These are phyloP conservation scores for Oenanthe melanoleuca DNA, from an alignment of 2,113 vertebrate genomes.

Conservation along the genomic window DNA sequence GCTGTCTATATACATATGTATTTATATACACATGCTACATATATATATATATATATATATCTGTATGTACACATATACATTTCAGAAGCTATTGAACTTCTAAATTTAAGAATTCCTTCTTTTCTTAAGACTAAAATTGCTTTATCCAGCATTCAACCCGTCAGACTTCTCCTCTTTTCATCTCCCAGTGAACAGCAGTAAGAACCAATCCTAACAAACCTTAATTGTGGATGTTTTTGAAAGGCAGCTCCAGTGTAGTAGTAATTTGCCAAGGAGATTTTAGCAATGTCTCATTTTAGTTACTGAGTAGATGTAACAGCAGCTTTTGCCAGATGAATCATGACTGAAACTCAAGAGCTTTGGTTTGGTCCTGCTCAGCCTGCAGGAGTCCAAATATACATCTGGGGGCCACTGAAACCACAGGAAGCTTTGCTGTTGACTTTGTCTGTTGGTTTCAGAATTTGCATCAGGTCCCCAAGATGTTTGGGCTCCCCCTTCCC, in stretches of 20 bases:
- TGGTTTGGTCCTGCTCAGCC: background rate
- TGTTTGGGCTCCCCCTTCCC: background rate
- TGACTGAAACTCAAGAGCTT: background rate
- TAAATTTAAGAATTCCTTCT: background rate
- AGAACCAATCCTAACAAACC: background rate
- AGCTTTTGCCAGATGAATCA: background rate
- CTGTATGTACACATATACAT: background rate
- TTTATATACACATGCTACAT: background rate
- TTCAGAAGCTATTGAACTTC: background rate
- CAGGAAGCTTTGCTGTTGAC: background rate
- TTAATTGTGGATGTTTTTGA: background rate
- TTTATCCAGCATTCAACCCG: background rate
- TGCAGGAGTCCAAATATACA: background rate
- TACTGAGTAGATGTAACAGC: background rate
- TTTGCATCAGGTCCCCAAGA: background rate
- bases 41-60: background rate
- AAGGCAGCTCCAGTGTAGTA: background rate
- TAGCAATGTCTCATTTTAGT: slow-evolving; percentile 12
- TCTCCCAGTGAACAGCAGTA: background rate
- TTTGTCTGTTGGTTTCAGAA: background rate
- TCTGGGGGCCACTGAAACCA: background rate
- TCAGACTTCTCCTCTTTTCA: background rate
- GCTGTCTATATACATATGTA: background rate
- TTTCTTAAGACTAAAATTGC: background rate
- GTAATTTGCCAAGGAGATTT: background rate